These are phyloP conservation scores for Erythrocercus mccallii DNA, from an alignment of 2,113 vertebrate genomes.

Conservation along the genomic window DNA sequence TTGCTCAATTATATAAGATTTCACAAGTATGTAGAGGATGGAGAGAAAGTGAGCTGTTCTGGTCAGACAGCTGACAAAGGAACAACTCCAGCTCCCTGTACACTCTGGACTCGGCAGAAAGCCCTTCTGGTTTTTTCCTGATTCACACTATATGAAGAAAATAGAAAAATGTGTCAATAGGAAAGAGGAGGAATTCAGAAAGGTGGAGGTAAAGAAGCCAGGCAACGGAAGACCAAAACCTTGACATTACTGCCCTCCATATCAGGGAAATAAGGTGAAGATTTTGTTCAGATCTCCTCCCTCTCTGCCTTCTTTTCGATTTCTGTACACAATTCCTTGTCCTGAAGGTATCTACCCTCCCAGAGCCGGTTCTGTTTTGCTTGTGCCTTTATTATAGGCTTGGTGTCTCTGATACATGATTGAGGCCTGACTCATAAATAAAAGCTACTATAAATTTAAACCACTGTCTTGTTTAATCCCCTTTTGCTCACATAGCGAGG, in stretches of 20 bases:
- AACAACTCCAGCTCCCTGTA: neutral
- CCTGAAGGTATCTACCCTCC: constrained; percentile 53
- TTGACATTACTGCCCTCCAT: neutral
- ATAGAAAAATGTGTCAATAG: neutral
- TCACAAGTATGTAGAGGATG: neutral
- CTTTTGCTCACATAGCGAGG: constrained; percentile 66
- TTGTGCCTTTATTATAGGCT: constrained; percentile 61
- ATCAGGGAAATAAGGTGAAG: neutral
- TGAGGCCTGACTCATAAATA: constrained; percentile 72
- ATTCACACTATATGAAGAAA: neutral
- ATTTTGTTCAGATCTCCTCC: constrained; percentile 2
- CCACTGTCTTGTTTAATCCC: constrained; percentile 69
- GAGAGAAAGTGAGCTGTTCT: constrained; percentile 28
- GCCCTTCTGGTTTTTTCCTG: neutral
- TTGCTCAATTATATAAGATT: constrained; percentile 42
- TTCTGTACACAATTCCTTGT: constrained; percentile 23
- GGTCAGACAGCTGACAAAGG: constrained; percentile 36
- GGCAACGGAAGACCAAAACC: neutral
- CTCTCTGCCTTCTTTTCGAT: constrained; percentile 13
- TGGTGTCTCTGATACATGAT: constrained; percentile 66
- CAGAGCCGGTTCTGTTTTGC: constrained; percentile 49
- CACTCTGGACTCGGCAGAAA: neutral
- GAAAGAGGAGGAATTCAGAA: neutral
- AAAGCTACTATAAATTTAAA: constrained; percentile 70
- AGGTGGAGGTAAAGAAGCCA: neutral